Evolutionary conservation across 1,140 invertebrate genomes (phyloP).

Genomic region (Brachionus plicatilis): DNA sequence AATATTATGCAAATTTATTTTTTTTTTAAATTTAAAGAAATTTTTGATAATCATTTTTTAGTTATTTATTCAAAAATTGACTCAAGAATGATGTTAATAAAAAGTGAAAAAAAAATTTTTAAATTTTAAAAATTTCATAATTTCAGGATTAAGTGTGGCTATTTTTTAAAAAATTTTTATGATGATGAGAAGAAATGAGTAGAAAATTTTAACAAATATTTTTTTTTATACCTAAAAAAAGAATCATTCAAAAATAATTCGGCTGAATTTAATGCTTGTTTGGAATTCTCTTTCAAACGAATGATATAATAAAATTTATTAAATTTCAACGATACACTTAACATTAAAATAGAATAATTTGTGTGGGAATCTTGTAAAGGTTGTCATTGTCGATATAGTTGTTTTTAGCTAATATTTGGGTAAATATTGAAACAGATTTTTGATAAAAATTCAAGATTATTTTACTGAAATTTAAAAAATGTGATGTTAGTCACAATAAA

Average conservation of each 20-base stretch:
- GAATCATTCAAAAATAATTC: background rate
- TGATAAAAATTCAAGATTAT: slow-evolving; percentile 16
- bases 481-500: background rate
- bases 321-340: background rate
- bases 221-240: no score
- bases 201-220: no score
- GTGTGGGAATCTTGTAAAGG: slow-evolving; percentile 17
- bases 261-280: background rate
- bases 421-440: slow-evolving; percentile 36
- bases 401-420: background rate
- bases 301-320: background rate
- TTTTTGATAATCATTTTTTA: no score
- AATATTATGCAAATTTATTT: background rate
- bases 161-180: no score
- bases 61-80: no score
- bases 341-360: slow-evolving; percentile 3
- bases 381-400: background rate
- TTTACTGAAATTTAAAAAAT: background rate
- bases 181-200: no score
- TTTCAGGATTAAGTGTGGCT: no score
- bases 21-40: background rate
- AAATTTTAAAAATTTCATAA: no score
- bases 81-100: no score
- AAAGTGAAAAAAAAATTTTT: no score
- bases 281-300: background rate